phyloP scores from a whole-genome alignment of 1,140 invertebrate species.

The Drosophila trapezifrons region DNA sequence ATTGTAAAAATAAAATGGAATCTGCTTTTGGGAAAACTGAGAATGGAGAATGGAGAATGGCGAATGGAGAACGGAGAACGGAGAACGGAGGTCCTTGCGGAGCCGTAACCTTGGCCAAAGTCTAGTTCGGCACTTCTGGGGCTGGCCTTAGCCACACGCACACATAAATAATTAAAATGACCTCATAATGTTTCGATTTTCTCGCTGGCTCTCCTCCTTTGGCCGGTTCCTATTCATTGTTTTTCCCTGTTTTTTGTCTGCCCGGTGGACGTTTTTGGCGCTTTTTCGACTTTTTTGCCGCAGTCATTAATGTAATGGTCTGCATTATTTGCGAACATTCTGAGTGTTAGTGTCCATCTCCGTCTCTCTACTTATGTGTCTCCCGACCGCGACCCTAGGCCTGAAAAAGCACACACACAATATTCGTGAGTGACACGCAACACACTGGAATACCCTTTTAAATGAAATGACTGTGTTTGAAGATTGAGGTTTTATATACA shows the following conservation, averaged over 20 bases:
- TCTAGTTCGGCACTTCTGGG: conserved; percentile 35
- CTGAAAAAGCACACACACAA: conserved; percentile 5
- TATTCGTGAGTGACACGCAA: conserved; percentile 51
- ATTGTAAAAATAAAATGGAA: conserved; percentile 53
- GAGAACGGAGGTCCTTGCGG: conserved; percentile 5
- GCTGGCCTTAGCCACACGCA: conserved; percentile 55
- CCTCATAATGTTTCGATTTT: conserved; percentile 77
- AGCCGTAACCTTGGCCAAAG: conserved; percentile 56
- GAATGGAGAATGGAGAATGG: neutral
- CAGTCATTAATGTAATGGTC: conserved; percentile 78
- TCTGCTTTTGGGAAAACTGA: conserved; percentile 2
- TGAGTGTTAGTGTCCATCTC: conserved; percentile 49
- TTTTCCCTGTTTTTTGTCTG: conserved; percentile 27
- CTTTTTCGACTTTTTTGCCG: conserved; percentile 63
- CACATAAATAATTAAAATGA: conserved; percentile 76
- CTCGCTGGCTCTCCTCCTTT: conserved; percentile 18
- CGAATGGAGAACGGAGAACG: neutral
- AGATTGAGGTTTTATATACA: conserved; percentile 20
- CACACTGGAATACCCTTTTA: conserved; percentile 16
- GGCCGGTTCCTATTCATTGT: conserved; percentile 14
- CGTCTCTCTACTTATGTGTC: conserved; percentile 12
- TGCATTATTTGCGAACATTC: conserved; percentile 72
- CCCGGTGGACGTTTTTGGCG: conserved; percentile 42
- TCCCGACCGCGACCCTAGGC: conserved; percentile 1
- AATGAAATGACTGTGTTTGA: conserved; percentile 1